Evolutionary conservation across 2,888 invertebrate species (phyloP).

Genomic region (Cerastoderma edule): DNA sequence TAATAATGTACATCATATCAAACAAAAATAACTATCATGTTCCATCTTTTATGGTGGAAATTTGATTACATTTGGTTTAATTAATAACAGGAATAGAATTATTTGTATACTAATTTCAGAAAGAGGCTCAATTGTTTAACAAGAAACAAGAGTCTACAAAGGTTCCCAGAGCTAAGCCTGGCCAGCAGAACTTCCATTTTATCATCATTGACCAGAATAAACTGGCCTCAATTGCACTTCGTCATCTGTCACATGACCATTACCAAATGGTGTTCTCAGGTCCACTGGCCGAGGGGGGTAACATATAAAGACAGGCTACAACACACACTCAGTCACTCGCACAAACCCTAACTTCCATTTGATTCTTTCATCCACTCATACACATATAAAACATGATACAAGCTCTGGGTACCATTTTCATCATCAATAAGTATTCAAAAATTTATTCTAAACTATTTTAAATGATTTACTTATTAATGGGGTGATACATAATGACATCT

Average conservation of each 20-base stretch:
- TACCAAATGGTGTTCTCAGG: constrained; percentile 41
- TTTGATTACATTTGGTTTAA: background rate
- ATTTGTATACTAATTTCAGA: constrained; percentile 4
- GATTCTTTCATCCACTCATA: constrained; percentile 18
- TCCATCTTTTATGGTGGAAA: background rate
- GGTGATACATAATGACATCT: no score
- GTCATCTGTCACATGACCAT: constrained; percentile 44
- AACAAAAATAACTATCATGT: no score
- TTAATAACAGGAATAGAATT: background rate
- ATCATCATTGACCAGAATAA: constrained; percentile 62
- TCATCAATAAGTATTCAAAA: constrained; percentile 56
- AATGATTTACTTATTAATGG: no score
- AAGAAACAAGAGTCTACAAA: constrained; percentile 38
- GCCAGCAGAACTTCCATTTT: constrained; percentile 49
- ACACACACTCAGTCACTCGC: constrained; percentile 37
- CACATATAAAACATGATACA: constrained; percentile 40
- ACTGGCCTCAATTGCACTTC: constrained; percentile 73
- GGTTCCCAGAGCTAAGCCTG: constrained; percentile 22
- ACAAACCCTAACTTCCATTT: background rate
- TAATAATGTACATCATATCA: no score
- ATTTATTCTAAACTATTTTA: no score
- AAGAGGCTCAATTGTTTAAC: constrained; percentile 39
- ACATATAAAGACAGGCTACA: constrained; percentile 39
- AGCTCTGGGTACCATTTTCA: constrained; percentile 54
- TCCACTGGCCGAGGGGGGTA: constrained; percentile 25